Evolutionary conservation across 2,113 vertebrate genomes (phyloP).

Genomic region (Vanacampus margaritifer): DNA sequence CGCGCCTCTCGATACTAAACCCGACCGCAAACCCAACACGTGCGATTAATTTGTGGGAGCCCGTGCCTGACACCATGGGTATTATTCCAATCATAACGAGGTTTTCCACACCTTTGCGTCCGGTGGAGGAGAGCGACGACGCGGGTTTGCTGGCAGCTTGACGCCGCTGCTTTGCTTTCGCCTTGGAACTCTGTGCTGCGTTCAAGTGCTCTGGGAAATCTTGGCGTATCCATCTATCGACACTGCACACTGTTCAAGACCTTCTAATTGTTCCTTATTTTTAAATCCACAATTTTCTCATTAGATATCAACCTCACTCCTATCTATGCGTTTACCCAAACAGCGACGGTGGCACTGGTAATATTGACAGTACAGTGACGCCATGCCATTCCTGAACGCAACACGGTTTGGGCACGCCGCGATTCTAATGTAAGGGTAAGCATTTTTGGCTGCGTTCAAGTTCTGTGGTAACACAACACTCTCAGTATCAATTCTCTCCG

Average conservation of each 20-base stretch:
- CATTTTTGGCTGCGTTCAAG: background rate
- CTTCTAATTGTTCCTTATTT: background rate
- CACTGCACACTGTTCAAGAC: background rate
- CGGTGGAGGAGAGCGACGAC: conserved; percentile 49
- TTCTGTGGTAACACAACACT: background rate
- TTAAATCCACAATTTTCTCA: background rate
- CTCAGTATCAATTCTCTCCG: background rate
- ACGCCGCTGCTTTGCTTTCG: conserved; percentile 28
- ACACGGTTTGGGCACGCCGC: background rate
- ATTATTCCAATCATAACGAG: background rate
- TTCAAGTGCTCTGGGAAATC: conserved; percentile 41
- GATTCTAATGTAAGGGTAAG: no score
- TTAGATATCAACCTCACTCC: background rate
- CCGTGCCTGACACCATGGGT: background rate
- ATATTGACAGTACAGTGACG: background rate
- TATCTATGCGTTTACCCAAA: background rate
- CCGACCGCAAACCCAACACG: conserved; percentile 2
- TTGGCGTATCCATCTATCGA: background rate
- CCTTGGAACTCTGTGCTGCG: conserved; percentile 42
- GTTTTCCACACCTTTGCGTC: conserved; percentile 52
- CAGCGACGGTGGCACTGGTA: background rate
- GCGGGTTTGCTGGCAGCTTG: conserved; percentile 51
- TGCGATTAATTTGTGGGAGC: conserved; percentile 7
- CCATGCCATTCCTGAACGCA: background rate
- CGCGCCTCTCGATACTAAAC: background rate